phyloP scores from a whole-genome alignment of 2,797 vertebrate species.

The Malurus splendens region DNA sequence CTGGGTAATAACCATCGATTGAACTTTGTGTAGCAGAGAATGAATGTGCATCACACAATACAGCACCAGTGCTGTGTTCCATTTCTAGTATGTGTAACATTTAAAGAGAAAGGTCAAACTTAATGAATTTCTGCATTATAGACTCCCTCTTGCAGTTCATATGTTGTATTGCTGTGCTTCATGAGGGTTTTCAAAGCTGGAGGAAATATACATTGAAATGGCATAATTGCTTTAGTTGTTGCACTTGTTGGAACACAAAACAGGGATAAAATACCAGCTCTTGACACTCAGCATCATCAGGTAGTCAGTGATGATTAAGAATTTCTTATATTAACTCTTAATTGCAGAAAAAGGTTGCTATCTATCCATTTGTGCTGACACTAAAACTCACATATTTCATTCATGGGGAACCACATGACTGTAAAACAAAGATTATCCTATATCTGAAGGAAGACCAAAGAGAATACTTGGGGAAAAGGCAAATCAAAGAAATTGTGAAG shows the following conservation, averaged over 20 bases:
- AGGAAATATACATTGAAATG: background rate
- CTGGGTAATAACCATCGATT: background rate
- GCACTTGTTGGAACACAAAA: background rate
- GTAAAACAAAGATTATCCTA: slow-evolving; percentile 75
- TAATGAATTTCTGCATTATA: background rate
- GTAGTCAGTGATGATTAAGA: background rate
- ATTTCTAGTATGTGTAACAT: background rate
- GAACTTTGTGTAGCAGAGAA: background rate
- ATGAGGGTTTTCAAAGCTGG: background rate
- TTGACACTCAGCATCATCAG: background rate
- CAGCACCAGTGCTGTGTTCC: background rate
- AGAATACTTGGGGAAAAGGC: slow-evolving; percentile 76
- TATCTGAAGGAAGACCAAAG: slow-evolving; percentile 80
- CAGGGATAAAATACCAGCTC: background rate
- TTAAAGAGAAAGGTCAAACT: background rate
- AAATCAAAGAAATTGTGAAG: slow-evolving; percentile 80
- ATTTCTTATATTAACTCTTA: background rate
- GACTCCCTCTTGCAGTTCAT: background rate
- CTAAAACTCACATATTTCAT: background rate
- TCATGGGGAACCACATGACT: slow-evolving; percentile 63
- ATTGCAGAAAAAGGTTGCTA: background rate
- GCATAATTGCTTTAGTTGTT: background rate
- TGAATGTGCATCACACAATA: background rate
- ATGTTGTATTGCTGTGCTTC: background rate
- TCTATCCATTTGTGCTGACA: background rate